Evolutionary conservation across 2,888 invertebrate genomes (phyloP).

Genomic region (Acleris literana): DNA sequence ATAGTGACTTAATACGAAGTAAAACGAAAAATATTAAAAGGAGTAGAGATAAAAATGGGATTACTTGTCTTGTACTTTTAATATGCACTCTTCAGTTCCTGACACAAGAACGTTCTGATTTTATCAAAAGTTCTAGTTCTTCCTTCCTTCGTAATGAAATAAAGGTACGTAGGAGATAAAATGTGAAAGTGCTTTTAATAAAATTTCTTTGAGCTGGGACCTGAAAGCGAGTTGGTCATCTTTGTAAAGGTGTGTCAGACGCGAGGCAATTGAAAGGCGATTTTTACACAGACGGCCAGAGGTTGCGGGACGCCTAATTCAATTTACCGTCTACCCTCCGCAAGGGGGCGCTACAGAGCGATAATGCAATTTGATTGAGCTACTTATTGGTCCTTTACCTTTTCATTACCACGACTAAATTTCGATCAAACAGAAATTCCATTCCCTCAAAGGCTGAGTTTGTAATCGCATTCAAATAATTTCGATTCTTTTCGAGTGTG

Average conservation of each 20-base stretch:
- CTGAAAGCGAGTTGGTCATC: slow-evolving; percentile 20
- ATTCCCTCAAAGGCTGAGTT: slow-evolving; percentile 42
- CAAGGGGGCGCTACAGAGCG: slow-evolving; percentile 59
- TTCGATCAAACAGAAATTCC: slow-evolving; percentile 52
- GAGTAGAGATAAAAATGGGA: no score
- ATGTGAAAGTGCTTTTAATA: slow-evolving; percentile 1
- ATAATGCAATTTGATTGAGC: slow-evolving; percentile 79
- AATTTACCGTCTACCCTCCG: slow-evolving; percentile 71
- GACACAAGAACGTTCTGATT: no score
- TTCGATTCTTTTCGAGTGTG: slow-evolving; percentile 49
- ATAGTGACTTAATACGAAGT: no score
- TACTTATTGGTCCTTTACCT: slow-evolving; percentile 78
- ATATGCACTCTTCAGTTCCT: no score
- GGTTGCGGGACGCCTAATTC: slow-evolving; percentile 70
- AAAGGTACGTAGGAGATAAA: background rate
- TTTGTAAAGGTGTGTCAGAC: slow-evolving; percentile 21
- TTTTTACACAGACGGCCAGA: slow-evolving; percentile 65
- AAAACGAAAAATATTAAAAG: no score
- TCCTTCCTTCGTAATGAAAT: no score
- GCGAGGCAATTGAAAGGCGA: slow-evolving; percentile 56
- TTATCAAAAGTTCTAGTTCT: no score
- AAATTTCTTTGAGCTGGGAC: background rate
- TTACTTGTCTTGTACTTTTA: no score
- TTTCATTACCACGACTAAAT: slow-evolving; percentile 68
- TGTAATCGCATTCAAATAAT: slow-evolving; percentile 44